Base-by-base conservation (phyloP, 1,140 invertebrate genomes). In the Brachionus rotundiformis region DNA sequence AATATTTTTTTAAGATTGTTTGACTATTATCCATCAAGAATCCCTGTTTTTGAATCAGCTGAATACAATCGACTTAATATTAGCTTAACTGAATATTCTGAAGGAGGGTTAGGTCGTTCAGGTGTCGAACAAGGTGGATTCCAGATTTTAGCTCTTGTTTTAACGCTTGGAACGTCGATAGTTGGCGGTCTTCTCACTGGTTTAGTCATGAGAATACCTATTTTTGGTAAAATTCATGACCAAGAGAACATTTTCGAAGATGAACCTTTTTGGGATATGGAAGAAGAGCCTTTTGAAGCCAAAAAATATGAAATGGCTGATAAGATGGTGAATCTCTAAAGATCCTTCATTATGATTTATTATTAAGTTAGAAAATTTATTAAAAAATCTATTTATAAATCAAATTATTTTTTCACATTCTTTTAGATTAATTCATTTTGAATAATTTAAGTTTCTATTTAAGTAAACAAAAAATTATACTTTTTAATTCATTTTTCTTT, bases 141-240 rank as follows among this genome's bases (percentile, higher is more conserved):
- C 88, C 94, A 96, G 89, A 87, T 94, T 54, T 86, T 92, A 3
- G 92, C 92, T 1, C 88, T 95, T 6, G 88, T 87, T 3, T 85
- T 93, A 5, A 95, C 94, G 0, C 63, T 95, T 0, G 86, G 86
- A 7, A 89, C 93, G 27, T 91, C 93, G 49, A 88, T 94, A 36
- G 89, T 91, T 73, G 91, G 92, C 13, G 94, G 94, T 65, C 85
- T 92, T 83, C 82, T 94, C 76, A 93, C 94, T 87, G 94, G 94
- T 95, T 88, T 86, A 36, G 13, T 47, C 44, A 33, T 68, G 33
- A 31, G 63, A 44, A 13, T 81, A 31, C 59, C 49, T 13, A 41
- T 61, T 16, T 33, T 81, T 31, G 54, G 11, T 4, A n/a, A 81
- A 39, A 36, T 65, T 3, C 11, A 59, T 10, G 23, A 75, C 19